phyloP scores from a whole-genome alignment of 2,797 vertebrate genomes.

The Buphagus erythrorhynchus region DNA sequence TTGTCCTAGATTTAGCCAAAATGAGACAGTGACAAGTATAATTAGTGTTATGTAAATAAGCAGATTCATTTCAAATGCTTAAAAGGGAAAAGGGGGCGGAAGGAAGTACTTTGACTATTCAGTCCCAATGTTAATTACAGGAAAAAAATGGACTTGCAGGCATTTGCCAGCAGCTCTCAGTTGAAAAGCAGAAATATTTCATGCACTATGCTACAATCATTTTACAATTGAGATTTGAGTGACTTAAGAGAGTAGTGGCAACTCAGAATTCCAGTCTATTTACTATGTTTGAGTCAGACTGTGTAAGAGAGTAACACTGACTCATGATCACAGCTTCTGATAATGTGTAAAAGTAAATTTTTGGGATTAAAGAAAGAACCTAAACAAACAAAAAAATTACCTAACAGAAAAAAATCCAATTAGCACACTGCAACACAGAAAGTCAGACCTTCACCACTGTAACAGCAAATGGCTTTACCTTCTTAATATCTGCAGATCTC shows the following conservation, averaged over 20 bases:
- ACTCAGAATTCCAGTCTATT: neutral
- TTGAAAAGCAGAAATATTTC: neutral
- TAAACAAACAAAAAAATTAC: neutral
- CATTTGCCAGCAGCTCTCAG: neutral
- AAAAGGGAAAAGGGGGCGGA: neutral
- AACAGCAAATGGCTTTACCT: conserved; percentile 78
- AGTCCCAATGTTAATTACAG: neutral
- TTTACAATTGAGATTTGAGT: neutral
- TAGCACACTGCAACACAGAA: neutral
- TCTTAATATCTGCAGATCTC: conserved; percentile 89
- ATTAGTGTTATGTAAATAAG: conserved; percentile 4
- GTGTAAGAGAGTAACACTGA: neutral
- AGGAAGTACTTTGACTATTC: neutral
- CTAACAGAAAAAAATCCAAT: fast-evolving
- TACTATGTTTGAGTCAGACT: neutral
- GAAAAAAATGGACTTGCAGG: neutral
- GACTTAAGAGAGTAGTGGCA: neutral
- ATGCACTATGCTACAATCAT: neutral
- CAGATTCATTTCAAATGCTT: conserved; percentile 16
- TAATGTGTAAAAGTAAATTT: neutral
- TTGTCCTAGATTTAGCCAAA: neutral
- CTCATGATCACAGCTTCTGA: neutral
- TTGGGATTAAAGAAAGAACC: neutral
- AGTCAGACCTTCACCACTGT: neutral
- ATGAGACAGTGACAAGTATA: neutral